phyloP scores from a whole-genome alignment of 2,797 vertebrate species.

The Silurus lanzhouensis region DNA sequence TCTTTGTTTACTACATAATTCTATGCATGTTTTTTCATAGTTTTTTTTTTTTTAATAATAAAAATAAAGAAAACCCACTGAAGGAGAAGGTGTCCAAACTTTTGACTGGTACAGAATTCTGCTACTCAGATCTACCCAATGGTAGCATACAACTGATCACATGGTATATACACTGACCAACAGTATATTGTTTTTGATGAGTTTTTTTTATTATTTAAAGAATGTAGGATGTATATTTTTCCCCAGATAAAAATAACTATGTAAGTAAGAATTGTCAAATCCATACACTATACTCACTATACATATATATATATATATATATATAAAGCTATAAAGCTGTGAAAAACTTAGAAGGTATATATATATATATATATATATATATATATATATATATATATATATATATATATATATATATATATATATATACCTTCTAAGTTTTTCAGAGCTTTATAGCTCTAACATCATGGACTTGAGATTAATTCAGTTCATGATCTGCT shows the following conservation, averaged over 20 bases:
- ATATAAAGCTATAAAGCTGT: too few species aligned
- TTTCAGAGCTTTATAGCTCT: neutral
- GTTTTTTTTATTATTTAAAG: neutral
- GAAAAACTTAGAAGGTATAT: too few species aligned
- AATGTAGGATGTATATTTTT: neutral
- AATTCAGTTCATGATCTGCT: neutral
- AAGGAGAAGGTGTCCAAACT: too few species aligned
- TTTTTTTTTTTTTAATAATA: too few species aligned
- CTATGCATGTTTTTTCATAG: too few species aligned
- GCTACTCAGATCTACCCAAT: neutral
- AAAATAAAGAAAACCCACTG: too few species aligned
- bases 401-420: too few species aligned
- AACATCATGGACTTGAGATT: neutral
- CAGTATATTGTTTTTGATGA: neutral
- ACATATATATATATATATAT: neutral
- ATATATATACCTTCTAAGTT: neutral
- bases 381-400: neutral
- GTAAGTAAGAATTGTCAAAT: neutral
- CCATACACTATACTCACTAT: neutral
- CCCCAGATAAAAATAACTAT: neutral
- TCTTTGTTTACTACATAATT: too few species aligned
- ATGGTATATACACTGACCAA: neutral
- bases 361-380: neutral
- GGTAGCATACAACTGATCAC: neutral
- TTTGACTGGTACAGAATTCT: neutral